Conservation (phyloP, 2,888 invertebrate genomes). For the Furcula furcula region DNA sequence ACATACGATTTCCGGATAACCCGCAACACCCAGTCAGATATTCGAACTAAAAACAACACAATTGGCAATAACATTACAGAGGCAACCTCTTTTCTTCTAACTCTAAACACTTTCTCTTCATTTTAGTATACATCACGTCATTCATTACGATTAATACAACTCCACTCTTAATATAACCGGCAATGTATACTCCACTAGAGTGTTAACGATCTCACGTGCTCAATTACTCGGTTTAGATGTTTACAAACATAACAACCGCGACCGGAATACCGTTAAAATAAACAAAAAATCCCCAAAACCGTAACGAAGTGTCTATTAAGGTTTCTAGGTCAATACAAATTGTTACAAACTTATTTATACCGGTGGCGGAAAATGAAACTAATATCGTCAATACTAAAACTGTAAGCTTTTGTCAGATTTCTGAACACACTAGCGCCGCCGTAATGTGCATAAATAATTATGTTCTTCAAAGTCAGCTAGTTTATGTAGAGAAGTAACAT, state of each 20-base stretch:
- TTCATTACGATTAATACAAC: conserved; percentile 7
- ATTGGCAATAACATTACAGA: too few species aligned
- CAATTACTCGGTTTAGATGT: conserved; percentile 5
- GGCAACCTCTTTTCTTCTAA: too few species aligned
- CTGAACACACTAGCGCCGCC: not conserved
- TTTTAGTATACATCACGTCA: conserved; percentile 10
- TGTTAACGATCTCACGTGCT: conserved; percentile 1
- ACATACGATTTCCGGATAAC: too few species aligned
- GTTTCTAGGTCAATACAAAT: conserved; percentile 26
- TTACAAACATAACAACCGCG: conserved; percentile 7
- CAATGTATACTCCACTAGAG: conserved; percentile 10
- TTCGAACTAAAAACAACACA: too few species aligned
- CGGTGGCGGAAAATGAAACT: not conserved
- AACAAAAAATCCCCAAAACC: conserved; percentile 17
- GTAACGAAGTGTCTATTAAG: conserved; percentile 18
- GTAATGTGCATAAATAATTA: not conserved
- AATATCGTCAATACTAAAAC: not conserved
- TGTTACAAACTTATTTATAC: not conserved
- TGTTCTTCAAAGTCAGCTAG: too few species aligned
- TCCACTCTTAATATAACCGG: conserved; percentile 9
- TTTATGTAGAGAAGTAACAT: too few species aligned
- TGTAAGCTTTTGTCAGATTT: not conserved
- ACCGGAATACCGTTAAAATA: conserved; percentile 19
- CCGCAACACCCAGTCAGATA: too few species aligned
- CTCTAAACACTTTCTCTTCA: not conserved